Base-by-base conservation (phyloP, 2,888 invertebrate genomes). In the Crossocerus cetratus region DNA sequence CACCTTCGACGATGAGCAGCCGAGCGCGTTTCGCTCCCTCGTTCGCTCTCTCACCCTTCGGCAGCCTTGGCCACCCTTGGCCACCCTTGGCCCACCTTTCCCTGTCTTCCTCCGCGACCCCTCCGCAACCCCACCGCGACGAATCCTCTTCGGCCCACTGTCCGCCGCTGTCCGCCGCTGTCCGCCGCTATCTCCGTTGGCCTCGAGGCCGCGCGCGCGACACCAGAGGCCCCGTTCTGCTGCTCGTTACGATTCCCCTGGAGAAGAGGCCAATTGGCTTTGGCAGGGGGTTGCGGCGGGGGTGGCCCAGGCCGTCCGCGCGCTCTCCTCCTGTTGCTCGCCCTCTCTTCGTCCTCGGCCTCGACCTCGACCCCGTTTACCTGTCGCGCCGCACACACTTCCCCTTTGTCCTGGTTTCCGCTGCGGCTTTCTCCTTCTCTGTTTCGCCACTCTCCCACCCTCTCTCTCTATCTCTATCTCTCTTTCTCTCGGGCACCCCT, bases 301-400 rank as follows among this genome's bases (percentile, higher is more conserved):
- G 32, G 32, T 55, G 21, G 16, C 22, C 55, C 22, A 55, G 20
- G 14, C 55, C 20, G 20, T n/a, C 3, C 16, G 49, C 49, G 49
- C n/a, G n/a, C 16, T 14, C 59, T 59, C 22, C 59, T 32, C 21
- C 42, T 59, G 59, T 32, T 49, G 49, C 49, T 14, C 49, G 49
- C 11, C 32, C 62, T 45, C 22, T 20, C 53, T 14, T 20, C n/a
- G 62, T 32, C 49, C 16, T 56, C 16, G 56, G 56, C 56, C 16
- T 56, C 49, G 21, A 56, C 23, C 56, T 49, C 49, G 49, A 49
- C 49, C 49, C 16, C 49, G 49, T 49, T 49, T 57, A 20, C 42
- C 1, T 54, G 18, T 22, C 8, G 16, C 2, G 13, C 22, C 18
- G 22, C 32, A 13, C 23, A 44, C 23, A 3, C 20, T 42, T 3